Base-by-base conservation (phyloP, 1,140 invertebrate genomes). In the Whitmania pigra region DNA sequence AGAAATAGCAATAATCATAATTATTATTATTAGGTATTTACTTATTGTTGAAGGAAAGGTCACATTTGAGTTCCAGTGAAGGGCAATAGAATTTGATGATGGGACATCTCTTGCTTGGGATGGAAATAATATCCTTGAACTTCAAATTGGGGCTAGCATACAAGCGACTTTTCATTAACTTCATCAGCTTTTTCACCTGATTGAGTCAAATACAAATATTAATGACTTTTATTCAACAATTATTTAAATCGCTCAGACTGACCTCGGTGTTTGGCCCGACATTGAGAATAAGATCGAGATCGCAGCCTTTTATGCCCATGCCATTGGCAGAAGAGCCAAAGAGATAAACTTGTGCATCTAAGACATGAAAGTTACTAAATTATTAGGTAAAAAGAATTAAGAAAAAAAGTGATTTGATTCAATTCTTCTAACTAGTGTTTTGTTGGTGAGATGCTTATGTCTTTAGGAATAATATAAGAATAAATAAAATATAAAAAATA, bases 311-410 rank as follows among this genome's bases (percentile, higher is more conserved):
- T 31, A 63, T 31, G 1, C 57, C 57, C 57, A 63, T 63, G 57
- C 57, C 57, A 63, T 63, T 63, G 57, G 57, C 57, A 15, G 57
- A 63, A 11, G 57, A 63, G 15, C 57, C 57, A 31, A 63, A 63
- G 22, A 63, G 22, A 31, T 22, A 15, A 63, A 63, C 57, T 63
- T 22, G 57, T 63, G 57, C 57, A 63, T 22, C 22, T 63, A 13
- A 63, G 11, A 20, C 22, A 63, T 25, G 6, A 63, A 20, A 22
- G 57, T 18, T 63, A 18, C 29, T 15, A 63, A n/a, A n/a, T 63
- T 31, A 25, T 63, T 63, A 31, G 57, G 22, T 31, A 18, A 25
- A 11, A 63, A 63, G 9, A 22, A 9, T 5, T 6, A 17, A 63
- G 11, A 15, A 11, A 15, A 5, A 0, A 0, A 11, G 13, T 49